Percentiles rank a stretch among this genome's conserved stretches.
Evolutionary conservation across 2,888 invertebrate genomes (phyloP).

Genomic region (Xestia xanthographa): DNA sequence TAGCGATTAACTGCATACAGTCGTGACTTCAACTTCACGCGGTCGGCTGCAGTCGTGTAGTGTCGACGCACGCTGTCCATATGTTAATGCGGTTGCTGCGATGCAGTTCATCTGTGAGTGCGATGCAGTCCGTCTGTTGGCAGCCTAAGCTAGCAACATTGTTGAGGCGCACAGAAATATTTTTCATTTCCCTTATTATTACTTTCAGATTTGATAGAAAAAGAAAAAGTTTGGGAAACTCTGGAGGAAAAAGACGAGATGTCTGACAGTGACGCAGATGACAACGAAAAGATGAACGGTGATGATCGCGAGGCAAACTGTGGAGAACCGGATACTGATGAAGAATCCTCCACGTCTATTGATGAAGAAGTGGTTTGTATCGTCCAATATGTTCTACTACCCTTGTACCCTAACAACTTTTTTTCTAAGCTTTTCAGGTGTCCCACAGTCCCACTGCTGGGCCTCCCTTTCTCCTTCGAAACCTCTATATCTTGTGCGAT

Average conservation of each 20-base stretch:
- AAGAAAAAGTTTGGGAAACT: slow-evolving; percentile 91
- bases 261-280: slow-evolving; percentile 75
- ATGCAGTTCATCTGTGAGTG: no score
- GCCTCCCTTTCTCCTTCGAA: no score
- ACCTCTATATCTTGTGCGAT: no score
- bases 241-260: slow-evolving; percentile 89
- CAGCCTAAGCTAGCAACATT: background rate
- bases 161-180: background rate
- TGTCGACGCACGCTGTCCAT: no score
- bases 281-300: slow-evolving; percentile 53
- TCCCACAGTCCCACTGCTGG: no score
- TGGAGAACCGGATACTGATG: slow-evolving; percentile 45
- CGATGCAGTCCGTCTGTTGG: no score
- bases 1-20: no score
- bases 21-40: no score
- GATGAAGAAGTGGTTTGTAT: slow-evolving; percentile 60
- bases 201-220: slow-evolving; percentile 86
- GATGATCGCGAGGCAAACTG: slow-evolving; percentile 63
- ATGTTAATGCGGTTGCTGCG: no score
- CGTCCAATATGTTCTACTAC: background rate
- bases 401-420: background rate
- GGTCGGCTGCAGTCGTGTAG: no score
- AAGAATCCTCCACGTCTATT: slow-evolving; percentile 48
- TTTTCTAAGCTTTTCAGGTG: no score
- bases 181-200: no score